Evolutionary conservation across 2,888 invertebrate species (phyloP), one percentile per base, ranked within the genome.

Genomic region (Hyposoter dolosus): DNA sequence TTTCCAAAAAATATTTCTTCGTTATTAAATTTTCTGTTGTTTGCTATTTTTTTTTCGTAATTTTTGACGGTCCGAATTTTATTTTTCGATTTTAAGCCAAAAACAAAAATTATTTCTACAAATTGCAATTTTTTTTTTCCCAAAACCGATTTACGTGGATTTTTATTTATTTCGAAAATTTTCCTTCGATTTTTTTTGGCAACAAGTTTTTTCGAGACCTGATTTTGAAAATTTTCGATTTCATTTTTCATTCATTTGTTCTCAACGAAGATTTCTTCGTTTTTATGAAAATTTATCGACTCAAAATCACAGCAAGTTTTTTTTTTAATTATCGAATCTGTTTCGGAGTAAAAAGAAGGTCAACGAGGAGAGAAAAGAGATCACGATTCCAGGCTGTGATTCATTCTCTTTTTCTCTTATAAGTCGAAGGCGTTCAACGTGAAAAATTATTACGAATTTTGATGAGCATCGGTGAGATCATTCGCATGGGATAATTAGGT

Each of bases 401-500:
- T 69, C 28, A 69, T 15, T 69, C 56, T 15, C n/a, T 71, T 53
- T 40, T 74, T 45, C 32, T 60, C 60, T 5, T 15, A 28, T 1
- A 79, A 69, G 68, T 23, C 23, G 12, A n/a, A 43, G 32, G 15
- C 28, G 50, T 45, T 23, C 23, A 6, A 23, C 3, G 43, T 23
- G 6, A 43, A 45, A 50, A 75, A 50, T 40, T 50, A 60, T 40
- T 19, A 75, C 47, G 77, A 78, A 74, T 84, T 35, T 23, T 60
- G 63, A 69, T 65, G 66, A 15, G 66, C 77, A 28, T 77, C 81
- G 77, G 72, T 84, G 84, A 81, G 81, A 74, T 84, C 81, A 82
- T 77, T 84, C 50, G n/a, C 12, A 45, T 19, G 45, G 40, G 65
- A 56, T 40, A 72, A 32, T 63, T 1, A 56, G 45, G 19, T 68